These are phyloP conservation scores for Carapus acus DNA, from an alignment of 2,797 vertebrate species.

Conservation along the genomic window DNA sequence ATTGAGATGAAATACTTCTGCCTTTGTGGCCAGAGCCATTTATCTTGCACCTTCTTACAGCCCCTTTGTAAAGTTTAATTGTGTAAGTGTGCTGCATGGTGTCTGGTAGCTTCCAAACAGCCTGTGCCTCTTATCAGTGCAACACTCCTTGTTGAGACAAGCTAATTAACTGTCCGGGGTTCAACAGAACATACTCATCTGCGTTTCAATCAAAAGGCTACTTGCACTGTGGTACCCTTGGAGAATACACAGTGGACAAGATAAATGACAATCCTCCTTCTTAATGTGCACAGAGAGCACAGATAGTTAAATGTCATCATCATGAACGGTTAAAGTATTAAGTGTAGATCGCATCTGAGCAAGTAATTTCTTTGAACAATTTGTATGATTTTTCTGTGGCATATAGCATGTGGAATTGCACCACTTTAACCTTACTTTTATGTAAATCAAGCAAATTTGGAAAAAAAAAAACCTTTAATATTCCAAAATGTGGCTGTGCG, in stretches of 20 bases:
- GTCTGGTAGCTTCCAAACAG: slow-evolving; percentile 24
- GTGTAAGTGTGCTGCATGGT: slow-evolving; percentile 15
- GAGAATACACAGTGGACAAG: slow-evolving; percentile 17
- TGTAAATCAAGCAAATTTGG: slow-evolving; percentile 13
- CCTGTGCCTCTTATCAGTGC: slow-evolving; percentile 29
- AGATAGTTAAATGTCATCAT: slow-evolving; percentile 3
- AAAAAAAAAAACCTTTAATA: neutral
- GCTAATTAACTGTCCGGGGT: slow-evolving; percentile 44
- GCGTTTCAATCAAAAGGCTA: slow-evolving; percentile 37
- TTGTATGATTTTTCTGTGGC: slow-evolving; percentile 4
- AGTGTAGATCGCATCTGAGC: neutral
- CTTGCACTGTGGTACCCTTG: slow-evolving; percentile 24
- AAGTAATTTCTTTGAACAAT: neutral
- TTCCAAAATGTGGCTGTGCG: neutral
- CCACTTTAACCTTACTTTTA: slow-evolving; percentile 14
- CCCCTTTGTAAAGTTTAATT: slow-evolving; percentile 16
- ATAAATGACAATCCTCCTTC: slow-evolving; percentile 12
- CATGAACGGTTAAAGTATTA: slow-evolving; percentile 7
- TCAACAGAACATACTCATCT: slow-evolving; percentile 34
- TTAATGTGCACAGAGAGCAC: neutral
- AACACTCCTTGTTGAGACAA: slow-evolving; percentile 30
- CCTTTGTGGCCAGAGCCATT: neutral
- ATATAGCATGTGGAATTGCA: neutral
- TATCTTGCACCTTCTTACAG: neutral
- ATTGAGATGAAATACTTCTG: too few species aligned